Conservation (phyloP, 2,797 vertebrate genomes). For the Coccyzus lansbergi region DNA sequence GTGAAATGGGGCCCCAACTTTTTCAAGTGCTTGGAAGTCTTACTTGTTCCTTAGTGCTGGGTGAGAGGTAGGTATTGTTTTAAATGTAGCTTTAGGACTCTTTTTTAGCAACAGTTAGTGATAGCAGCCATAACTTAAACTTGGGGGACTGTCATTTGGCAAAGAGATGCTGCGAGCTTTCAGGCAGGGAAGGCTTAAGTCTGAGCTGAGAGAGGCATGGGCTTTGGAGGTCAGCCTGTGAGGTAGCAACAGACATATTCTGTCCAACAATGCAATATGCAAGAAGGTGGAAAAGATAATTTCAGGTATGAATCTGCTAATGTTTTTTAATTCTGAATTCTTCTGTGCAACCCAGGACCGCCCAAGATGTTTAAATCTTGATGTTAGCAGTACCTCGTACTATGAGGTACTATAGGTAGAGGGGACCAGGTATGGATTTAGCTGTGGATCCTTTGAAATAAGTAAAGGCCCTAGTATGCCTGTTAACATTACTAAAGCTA, state of each 20-base stretch:
- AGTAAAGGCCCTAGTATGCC: not conserved
- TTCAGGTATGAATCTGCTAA: not conserved
- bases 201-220: not conserved
- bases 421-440: not conserved
- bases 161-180: not conserved
- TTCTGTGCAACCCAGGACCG: not conserved
- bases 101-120: not conserved
- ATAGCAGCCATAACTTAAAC: not conserved
- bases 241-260: not conserved
- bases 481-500: not conserved
- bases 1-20: not conserved
- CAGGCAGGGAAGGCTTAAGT: not conserved
- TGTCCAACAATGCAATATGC: not conserved
- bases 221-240: not conserved
- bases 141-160: constrained; percentile 6
- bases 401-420: not conserved
- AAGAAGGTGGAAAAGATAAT: not conserved
- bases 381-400: not conserved
- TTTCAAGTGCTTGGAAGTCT: not conserved
- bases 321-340: not conserved
- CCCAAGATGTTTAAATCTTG: not conserved
- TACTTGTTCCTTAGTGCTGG: not conserved
- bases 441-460: not conserved
- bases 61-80: not conserved
- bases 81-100: not conserved